Evolutionary conservation across 2,113 vertebrate genomes (phyloP).

Genomic region (Solea senegalensis): DNA sequence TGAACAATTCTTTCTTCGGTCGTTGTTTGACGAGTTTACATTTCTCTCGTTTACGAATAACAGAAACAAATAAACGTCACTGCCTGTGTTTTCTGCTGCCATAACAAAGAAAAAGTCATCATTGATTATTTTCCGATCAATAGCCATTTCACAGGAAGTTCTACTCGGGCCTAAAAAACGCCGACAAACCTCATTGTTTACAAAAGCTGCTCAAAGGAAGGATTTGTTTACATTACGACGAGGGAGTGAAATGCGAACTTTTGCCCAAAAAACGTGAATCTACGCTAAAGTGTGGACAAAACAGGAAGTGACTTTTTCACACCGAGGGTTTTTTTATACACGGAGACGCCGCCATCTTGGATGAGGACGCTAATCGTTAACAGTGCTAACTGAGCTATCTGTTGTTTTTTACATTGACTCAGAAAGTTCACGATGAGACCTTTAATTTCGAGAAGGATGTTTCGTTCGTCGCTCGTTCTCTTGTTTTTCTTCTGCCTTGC

Average conservation of each 20-base stretch:
- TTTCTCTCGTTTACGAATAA: conserved; percentile 65
- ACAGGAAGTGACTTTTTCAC: conserved; percentile 32
- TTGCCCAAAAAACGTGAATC: background rate
- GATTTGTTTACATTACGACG: conserved; percentile 65
- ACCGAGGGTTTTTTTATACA: conserved; percentile 43
- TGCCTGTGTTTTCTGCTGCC: conserved; percentile 58
- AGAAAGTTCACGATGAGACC: conserved; percentile 57
- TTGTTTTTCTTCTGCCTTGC: conserved; percentile 67
- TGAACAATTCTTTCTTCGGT: conserved; percentile 19
- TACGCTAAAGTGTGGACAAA: background rate
- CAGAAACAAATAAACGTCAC: conserved; percentile 10
- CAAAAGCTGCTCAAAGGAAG: conserved; percentile 62
- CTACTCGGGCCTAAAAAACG: conserved; percentile 30
- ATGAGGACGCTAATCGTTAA: conserved; percentile 12
- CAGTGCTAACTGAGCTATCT: background rate
- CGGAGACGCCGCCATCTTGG: conserved; percentile 7
- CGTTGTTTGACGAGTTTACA: conserved; percentile 53
- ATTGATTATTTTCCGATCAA: conserved; percentile 11
- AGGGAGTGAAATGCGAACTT: conserved; percentile 46
- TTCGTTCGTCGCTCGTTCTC: conserved; percentile 44
- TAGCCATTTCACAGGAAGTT: conserved; percentile 44
- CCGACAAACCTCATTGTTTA: conserved; percentile 73
- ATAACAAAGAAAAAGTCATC: conserved; percentile 9
- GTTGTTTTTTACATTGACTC: conserved; percentile 6
- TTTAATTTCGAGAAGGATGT: conserved; percentile 37